phyloP scores from a whole-genome alignment of 1,140 invertebrate species.

The Heliconius hewitsoni region DNA sequence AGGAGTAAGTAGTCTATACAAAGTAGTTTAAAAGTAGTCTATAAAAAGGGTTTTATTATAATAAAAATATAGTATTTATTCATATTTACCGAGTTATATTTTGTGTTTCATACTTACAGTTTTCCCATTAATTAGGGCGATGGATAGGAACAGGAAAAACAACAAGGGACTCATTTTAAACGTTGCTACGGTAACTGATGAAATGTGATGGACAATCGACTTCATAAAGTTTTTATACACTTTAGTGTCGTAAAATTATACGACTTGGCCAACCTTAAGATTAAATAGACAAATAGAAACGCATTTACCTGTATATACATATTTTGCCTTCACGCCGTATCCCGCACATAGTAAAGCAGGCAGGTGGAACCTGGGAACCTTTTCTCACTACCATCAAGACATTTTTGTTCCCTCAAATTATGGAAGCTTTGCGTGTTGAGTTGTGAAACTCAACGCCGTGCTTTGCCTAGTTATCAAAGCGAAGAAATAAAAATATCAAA shows the following conservation, averaged over 20 bases:
- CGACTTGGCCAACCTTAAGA: background rate
- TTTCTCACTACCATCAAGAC: too few species aligned
- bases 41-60: too few species aligned
- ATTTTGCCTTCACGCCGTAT: too few species aligned
- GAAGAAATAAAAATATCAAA: too few species aligned
- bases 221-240: constrained; percentile 1
- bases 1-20: too few species aligned
- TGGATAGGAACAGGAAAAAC: background rate
- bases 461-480: too few species aligned
- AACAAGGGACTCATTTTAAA: background rate
- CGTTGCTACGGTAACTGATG: background rate
- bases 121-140: background rate
- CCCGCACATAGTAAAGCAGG: too few species aligned
- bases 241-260: background rate
- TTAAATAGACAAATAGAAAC: background rate
- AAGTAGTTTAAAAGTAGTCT: too few species aligned
- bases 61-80: background rate
- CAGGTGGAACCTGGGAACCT: too few species aligned
- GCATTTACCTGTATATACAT: background rate
- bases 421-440: too few species aligned
- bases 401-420: too few species aligned
- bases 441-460: too few species aligned
- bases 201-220: background rate
- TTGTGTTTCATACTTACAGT: background rate
- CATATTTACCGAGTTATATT: background rate